Percentiles rank a stretch among this genome's conserved stretches.
Conservation (phyloP, 2,888 invertebrate genomes). For the Listrodromus nycthemerus region DNA sequence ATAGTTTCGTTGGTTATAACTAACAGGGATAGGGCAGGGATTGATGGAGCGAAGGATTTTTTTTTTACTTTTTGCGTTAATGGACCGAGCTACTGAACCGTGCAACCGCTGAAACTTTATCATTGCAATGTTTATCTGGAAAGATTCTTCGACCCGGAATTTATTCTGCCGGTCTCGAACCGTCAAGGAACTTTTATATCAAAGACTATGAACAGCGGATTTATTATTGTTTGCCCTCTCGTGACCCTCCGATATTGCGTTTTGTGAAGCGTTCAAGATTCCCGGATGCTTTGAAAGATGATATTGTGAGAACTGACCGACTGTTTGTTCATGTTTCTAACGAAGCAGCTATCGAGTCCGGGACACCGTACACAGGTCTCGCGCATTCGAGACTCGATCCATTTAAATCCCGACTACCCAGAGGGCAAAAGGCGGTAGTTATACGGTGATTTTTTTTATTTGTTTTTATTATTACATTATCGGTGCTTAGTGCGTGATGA, state of each 20-base stretch:
- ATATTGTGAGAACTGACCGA: background rate
- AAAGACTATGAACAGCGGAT: background rate
- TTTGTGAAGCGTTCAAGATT: background rate
- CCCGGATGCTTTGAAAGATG: background rate
- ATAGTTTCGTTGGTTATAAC: slow-evolving; percentile 28
- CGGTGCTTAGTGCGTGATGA: no score
- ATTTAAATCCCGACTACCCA: no score
- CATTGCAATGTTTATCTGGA: background rate
- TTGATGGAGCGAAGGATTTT: background rate
- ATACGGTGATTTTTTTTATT: no score
- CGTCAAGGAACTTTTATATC: background rate
- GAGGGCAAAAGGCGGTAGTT: background rate
- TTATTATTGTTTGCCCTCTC: background rate
- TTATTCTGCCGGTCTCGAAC: background rate
- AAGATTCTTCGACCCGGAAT: background rate
- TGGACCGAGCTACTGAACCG: background rate
- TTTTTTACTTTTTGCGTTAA: no score
- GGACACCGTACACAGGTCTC: no score
- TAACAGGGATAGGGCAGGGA: background rate
- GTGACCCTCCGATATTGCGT: background rate
- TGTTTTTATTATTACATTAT: no score
- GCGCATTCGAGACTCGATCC: background rate
- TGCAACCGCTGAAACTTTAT: background rate
- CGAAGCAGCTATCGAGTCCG: background rate
- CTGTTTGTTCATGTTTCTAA: background rate